phyloP scores from a whole-genome alignment of 2,888 invertebrate genomes.

The Stenchaetothrips biformis region DNA sequence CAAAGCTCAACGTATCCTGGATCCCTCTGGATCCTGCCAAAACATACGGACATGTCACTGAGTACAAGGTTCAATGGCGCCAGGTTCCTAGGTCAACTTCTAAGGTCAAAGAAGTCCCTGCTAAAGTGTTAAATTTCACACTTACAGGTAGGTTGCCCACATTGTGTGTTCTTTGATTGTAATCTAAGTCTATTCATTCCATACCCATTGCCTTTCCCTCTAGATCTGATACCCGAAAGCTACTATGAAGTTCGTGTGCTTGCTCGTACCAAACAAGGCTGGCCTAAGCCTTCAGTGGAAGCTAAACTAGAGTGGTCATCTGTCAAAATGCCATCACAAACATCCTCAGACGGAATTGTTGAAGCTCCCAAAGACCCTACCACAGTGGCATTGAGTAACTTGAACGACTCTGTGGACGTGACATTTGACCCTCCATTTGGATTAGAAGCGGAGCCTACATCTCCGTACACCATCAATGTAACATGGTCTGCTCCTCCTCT shows the following conservation, averaged over 20 bases:
- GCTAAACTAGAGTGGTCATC: not conserved
- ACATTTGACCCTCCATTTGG: not conserved
- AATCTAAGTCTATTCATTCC: not conserved
- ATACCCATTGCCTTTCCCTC: not conserved
- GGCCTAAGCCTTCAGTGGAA: not conserved
- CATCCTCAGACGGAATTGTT: not conserved
- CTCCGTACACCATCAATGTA: not conserved
- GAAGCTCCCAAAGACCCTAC: not conserved
- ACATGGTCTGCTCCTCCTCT: not conserved
- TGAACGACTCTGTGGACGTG: not conserved
- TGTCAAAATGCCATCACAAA: not conserved
- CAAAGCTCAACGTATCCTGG: not conserved
- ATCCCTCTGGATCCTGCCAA: not conserved
- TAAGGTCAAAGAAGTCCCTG: not conserved
- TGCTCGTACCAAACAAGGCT: not conserved
- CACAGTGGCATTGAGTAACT: not conserved
- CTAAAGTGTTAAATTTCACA: not conserved
- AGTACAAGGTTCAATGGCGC: not conserved
- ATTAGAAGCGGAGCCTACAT: not conserved
- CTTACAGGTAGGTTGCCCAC: not conserved
- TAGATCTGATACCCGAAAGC: not conserved
- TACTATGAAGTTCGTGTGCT: not conserved
- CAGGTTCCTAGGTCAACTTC: not conserved
- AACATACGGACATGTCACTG: not conserved
- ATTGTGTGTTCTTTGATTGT: not conserved